Conservation (phyloP, 2,113 vertebrate species). For the Catharus fuscescens region DNA sequence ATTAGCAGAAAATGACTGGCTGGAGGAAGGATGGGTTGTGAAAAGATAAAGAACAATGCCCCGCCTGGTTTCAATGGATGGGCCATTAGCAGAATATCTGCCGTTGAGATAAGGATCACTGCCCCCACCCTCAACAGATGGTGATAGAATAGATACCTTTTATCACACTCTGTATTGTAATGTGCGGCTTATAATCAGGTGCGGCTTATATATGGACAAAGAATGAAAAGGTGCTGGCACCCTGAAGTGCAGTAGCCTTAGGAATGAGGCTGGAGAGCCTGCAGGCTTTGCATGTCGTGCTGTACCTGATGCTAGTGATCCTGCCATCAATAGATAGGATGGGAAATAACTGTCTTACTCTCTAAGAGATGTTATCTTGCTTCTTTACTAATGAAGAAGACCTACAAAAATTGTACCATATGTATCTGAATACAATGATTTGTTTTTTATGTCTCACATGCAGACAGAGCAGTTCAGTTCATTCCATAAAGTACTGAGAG, state of each 20-base stretch:
- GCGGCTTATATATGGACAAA: no score
- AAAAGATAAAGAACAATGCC: no score
- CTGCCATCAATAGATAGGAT: background rate
- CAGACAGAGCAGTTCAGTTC: background rate
- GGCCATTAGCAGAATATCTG: no score
- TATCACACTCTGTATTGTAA: no score
- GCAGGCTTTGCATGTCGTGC: background rate
- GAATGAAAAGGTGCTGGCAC: no score
- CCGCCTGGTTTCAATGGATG: no score
- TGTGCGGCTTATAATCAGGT: no score
- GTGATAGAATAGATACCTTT: no score
- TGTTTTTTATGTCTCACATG: background rate
- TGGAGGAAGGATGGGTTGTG: no score
- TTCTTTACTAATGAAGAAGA: background rate
- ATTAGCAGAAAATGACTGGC: no score
- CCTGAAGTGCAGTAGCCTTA: background rate
- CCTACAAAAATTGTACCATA: background rate
- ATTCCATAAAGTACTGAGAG: background rate
- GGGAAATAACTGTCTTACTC: background rate
- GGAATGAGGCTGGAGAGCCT: background rate
- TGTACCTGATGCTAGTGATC: rapidly evolving
- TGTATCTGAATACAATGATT: background rate
- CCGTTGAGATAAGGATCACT: no score
- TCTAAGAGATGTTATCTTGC: background rate
- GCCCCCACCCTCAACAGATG: no score